phyloP scores from a whole-genome alignment of 2,113 vertebrate species.

The Microtus pennsylvanicus region DNA sequence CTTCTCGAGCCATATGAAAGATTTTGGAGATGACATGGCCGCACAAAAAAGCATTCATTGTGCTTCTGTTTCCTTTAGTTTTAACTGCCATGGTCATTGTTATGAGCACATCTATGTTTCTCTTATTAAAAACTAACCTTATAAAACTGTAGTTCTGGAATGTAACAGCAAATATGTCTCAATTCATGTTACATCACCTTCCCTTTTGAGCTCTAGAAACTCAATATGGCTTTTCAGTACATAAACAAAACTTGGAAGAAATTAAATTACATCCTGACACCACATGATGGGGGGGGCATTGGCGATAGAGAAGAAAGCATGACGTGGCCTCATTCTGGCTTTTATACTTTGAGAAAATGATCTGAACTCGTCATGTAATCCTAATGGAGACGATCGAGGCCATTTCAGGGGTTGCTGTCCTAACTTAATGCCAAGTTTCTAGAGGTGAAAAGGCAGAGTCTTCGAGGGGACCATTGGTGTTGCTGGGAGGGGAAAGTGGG shows the following conservation, averaged over 20 bases:
- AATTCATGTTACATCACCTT: slow-evolving; percentile 37
- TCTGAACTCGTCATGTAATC: slow-evolving; percentile 72
- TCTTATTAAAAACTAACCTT: slow-evolving; percentile 66
- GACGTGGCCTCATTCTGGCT: slow-evolving; percentile 17
- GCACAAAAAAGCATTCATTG: slow-evolving; percentile 64
- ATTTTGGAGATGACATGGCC: slow-evolving; percentile 44
- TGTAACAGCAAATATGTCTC: slow-evolving; percentile 54
- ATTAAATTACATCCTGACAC: neutral
- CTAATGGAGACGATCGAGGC: slow-evolving; percentile 75
- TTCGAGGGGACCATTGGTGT: slow-evolving; percentile 39
- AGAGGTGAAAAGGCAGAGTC: slow-evolving; percentile 87
- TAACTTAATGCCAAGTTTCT: slow-evolving; percentile 85
- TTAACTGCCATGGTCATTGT: slow-evolving; percentile 74
- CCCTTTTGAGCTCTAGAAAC: slow-evolving; percentile 80
- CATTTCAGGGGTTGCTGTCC: slow-evolving; percentile 74
- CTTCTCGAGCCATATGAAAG: slow-evolving; percentile 66
- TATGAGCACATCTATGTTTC: slow-evolving; percentile 64
- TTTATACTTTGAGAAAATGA: slow-evolving; percentile 38
- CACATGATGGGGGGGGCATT: neutral
- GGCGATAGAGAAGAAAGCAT: neutral
- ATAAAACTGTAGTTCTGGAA: slow-evolving; percentile 60
- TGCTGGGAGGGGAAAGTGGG: slow-evolving; percentile 64
- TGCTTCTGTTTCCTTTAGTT: slow-evolving; percentile 64
- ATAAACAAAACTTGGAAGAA: neutral
- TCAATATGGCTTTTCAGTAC: slow-evolving; percentile 48